These are phyloP conservation scores for Platysternon megacephalum DNA, from an alignment of 2,113 vertebrate species.

Conservation along the genomic window DNA sequence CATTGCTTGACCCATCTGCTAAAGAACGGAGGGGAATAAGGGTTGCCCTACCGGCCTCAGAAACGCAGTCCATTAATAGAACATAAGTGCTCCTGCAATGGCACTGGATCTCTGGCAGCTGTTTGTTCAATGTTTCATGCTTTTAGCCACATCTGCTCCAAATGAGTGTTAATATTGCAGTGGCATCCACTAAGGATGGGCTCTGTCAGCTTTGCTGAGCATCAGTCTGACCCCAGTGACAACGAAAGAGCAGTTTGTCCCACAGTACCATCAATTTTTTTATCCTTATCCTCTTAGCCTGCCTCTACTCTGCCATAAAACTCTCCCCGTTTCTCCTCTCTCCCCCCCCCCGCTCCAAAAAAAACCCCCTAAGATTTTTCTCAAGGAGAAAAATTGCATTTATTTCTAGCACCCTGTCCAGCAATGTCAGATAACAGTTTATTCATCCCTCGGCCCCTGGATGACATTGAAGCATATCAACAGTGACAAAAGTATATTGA, in stretches of 20 bases:
- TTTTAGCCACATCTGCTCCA: slow-evolving; percentile 97
- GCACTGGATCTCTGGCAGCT: slow-evolving; percentile 95
- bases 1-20: slow-evolving; percentile 62
- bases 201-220: slow-evolving; percentile 93
- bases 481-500: slow-evolving; percentile 99
- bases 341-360: background rate
- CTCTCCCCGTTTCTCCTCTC: background rate
- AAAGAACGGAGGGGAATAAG: slow-evolving; percentile 40
- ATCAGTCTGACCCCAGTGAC: slow-evolving; percentile 87
- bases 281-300: background rate
- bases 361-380: slow-evolving; percentile 77
- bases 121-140: slow-evolving; percentile 99
- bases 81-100: slow-evolving; percentile 85
- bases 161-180: slow-evolving; percentile 98
- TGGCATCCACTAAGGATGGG: slow-evolving; percentile 88
- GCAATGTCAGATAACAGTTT: slow-evolving; percentile 91
- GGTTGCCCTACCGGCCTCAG: slow-evolving; percentile 69
- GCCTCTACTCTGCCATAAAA: background rate
- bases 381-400: slow-evolving; percentile 89
- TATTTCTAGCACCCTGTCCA: slow-evolving; percentile 85
- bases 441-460: slow-evolving; percentile 86
- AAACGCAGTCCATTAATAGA: slow-evolving; percentile 80
- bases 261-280: slow-evolving; percentile 25
- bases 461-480: slow-evolving; percentile 96
- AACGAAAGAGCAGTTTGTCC: slow-evolving; percentile 77